Evolutionary conservation across 2,797 vertebrate species (phyloP).

Genomic region (Callimico goeldii): DNA sequence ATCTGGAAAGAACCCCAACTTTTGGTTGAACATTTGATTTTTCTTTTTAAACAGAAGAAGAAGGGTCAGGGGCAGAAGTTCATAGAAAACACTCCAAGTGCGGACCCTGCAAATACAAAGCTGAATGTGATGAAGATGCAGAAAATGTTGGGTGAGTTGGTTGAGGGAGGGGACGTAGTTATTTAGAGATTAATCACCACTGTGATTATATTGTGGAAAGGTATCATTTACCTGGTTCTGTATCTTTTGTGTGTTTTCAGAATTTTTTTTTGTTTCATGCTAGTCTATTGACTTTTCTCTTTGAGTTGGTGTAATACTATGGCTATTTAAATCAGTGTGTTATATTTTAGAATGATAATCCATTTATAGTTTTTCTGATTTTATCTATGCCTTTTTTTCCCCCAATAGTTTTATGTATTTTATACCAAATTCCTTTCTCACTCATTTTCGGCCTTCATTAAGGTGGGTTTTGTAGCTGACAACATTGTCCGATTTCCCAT

Average conservation of each 20-base stretch:
- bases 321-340: neutral
- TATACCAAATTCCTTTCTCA: neutral
- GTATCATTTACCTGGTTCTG: neutral
- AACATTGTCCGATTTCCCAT: neutral
- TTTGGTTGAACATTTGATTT: constrained; percentile 64
- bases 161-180: neutral
- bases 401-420: neutral
- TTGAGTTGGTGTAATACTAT: neutral
- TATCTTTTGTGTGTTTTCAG: neutral
- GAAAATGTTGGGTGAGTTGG: constrained; percentile 95
- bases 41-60: constrained; percentile 88
- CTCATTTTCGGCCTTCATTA: neutral
- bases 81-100: constrained; percentile 95
- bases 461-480: neutral
- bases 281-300: constrained; percentile 12
- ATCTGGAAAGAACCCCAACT: constrained; percentile 53
- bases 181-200: neutral
- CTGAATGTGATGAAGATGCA: constrained; percentile 96
- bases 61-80: constrained; percentile 91
- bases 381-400: neutral
- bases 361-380: neutral
- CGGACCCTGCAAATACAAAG: constrained; percentile 95
- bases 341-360: constrained; percentile 34
- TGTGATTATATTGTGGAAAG: neutral
- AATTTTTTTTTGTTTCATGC: neutral